Base-by-base conservation (phyloP, 1,140 invertebrate genomes). In the Meloidogyne chitwoodi region DNA sequence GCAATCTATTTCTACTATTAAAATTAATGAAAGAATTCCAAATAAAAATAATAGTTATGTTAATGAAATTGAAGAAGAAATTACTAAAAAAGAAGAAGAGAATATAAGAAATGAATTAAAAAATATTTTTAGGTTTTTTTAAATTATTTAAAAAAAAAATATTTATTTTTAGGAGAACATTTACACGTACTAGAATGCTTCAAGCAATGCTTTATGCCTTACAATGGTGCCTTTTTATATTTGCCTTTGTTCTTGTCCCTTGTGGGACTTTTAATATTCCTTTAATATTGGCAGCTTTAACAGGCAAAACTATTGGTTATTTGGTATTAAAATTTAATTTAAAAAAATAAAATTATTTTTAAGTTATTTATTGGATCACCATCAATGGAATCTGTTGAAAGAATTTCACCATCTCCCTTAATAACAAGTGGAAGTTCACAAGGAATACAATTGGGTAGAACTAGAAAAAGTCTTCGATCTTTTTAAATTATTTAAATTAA, bases 271-370 rank as follows among this genome's bases (percentile, higher is more conserved):
- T 77, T 68, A 77, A 77, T 38, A 48, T 77, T 11, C 63, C 34
- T 24, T 65, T 77, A 68, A 72, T 77, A 6, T 19, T 76, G 19
- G 76, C 76, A 24, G 75, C 76, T 63, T 34, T 77, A 56, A 22
- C 73, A 19, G 76, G 76, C 74, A 77, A 77, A 44, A 68, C 76
- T 22, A 26, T 24, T 48, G 76, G 76, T 29, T 77, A 77, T 24
- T 66, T 77, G 41, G 48, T 56, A 56, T 8, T 8, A 6, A n/a
- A 56, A 56, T n/a, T 38, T 38, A n/a, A 56, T n/a, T n/a, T 6
- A 56, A 8, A 56, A n/a, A 8, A 56, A 56, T 19, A 19, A 19
- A 19, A 19, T 48, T 56, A n/a, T 56, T 56, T n/a, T n/a, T n/a
- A 56, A 56, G 48, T 64, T 77, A 62, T 77, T 77, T 56, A 77